phyloP scores from a whole-genome alignment of 2,797 vertebrate species.

The Gymnocypris eckloni region DNA sequence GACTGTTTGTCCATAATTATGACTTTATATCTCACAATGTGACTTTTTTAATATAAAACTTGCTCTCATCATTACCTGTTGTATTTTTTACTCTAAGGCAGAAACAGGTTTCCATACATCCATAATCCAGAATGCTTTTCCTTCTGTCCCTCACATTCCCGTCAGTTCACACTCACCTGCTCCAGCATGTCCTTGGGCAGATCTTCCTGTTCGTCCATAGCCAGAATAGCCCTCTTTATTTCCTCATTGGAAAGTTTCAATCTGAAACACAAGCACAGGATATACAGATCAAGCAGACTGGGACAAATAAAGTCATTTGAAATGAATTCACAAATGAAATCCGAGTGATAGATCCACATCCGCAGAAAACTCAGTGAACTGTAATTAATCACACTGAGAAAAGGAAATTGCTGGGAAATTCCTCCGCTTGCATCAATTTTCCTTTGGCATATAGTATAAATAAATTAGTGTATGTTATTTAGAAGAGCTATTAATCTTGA shows the following conservation, averaged over 20 bases:
- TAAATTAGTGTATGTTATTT: conserved; percentile 35
- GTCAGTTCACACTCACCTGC: conserved; percentile 81
- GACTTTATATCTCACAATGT: background rate
- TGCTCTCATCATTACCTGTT: too few relatives aligned
- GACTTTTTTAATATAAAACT: background rate
- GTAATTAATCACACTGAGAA: conserved; percentile 19
- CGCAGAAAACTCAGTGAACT: conserved; percentile 12
- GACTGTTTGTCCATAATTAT: background rate
- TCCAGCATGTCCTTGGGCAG: conserved; percentile 99
- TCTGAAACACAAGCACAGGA: conserved; percentile 74
- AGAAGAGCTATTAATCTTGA: conserved; percentile 38
- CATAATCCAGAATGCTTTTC: background rate
- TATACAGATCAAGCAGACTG: conserved; percentile 36
- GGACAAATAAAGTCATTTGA: conserved; percentile 42
- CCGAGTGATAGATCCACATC: conserved; percentile 22
- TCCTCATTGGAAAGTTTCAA: conserved; percentile 97
- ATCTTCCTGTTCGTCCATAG: conserved; percentile 98
- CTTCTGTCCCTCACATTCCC: background rate
- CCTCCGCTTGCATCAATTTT: conserved; percentile 40
- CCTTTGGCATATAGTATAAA: conserved; percentile 24
- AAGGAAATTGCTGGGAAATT: conserved; percentile 29
- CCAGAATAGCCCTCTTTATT: conserved; percentile 96
- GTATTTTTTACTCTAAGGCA: background rate
- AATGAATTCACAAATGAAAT: conserved; percentile 19
- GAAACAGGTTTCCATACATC: background rate